Evolutionary conservation across 2,888 invertebrate genomes (phyloP).

Genomic region (Leptogaster cylindrica): DNA sequence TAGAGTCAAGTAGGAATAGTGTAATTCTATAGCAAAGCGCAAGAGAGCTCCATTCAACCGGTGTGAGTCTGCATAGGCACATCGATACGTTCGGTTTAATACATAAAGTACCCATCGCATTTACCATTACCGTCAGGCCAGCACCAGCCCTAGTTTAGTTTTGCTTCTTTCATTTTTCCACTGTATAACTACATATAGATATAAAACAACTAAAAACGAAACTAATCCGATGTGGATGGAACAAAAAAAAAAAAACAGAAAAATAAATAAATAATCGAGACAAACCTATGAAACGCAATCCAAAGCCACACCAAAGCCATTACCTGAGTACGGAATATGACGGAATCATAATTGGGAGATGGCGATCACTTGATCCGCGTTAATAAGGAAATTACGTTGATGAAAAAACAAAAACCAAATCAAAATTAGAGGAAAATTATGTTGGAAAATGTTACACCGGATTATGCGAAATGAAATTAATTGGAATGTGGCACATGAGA

Average conservation of each 20-base stretch:
- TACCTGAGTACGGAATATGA: not conserved
- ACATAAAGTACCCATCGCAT: constrained; percentile 16
- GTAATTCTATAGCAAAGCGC: constrained; percentile 22
- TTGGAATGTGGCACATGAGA: too few relatives aligned
- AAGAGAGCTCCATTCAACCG: constrained; percentile 3
- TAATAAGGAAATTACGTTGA: not conserved
- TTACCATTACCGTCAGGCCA: not conserved
- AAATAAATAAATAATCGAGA: not conserved
- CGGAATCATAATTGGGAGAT: constrained; percentile 27
- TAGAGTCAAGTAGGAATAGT: constrained; percentile 43
- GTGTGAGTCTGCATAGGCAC: constrained; percentile 23
- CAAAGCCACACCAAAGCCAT: not conserved
- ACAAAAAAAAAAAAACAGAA: not conserved
- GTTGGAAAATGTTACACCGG: too few relatives aligned
- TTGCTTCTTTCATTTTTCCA: constrained; percentile 15
- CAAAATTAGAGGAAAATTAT: too few relatives aligned
- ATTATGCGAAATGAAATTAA: too few relatives aligned
- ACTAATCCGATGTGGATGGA: constrained; percentile 16
- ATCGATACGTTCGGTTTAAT: constrained; percentile 7
- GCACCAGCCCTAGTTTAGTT: constrained; percentile 23
- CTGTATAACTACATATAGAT: not conserved
- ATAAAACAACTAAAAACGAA: constrained; percentile 11
- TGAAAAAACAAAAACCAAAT: too few relatives aligned
- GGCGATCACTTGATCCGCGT: constrained; percentile 11
- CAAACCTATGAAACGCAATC: constrained; percentile 26